These are phyloP conservation scores for Pelosia muscerda DNA, from an alignment of 2,888 invertebrate genomes.

Conservation along the genomic window DNA sequence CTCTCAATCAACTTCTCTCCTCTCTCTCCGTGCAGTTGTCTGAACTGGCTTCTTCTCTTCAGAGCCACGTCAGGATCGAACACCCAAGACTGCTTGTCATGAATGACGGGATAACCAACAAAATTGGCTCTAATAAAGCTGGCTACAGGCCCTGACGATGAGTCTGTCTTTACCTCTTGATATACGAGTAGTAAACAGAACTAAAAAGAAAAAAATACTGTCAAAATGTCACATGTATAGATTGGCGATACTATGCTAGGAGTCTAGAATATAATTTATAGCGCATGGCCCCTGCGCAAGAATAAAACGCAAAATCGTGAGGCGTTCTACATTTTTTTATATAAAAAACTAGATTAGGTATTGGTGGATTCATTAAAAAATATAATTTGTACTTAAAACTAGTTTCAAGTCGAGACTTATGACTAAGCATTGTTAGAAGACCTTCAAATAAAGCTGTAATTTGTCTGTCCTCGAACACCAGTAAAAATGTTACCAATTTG, in stretches of 20 bases:
- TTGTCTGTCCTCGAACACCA: too few species aligned
- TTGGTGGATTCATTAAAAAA: too few species aligned
- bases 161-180: constrained; percentile 53
- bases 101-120: constrained; percentile 88
- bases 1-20: constrained; percentile 89
- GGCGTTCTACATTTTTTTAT: too few species aligned
- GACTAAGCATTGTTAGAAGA: neutral
- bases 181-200: constrained; percentile 60
- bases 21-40: constrained; percentile 87
- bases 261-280: too few species aligned
- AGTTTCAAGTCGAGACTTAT: too few species aligned
- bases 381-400: too few species aligned
- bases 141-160: constrained; percentile 65
- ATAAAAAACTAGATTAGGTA: too few species aligned
- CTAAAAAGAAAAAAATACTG: constrained; percentile 59
- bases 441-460: too few species aligned
- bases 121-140: constrained; percentile 83
- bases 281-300: too few species aligned
- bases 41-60: constrained; percentile 87
- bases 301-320: too few species aligned
- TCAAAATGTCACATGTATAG: neutral
- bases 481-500: too few species aligned
- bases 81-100: constrained; percentile 86
- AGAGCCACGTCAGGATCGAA: constrained; percentile 89
- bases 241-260: too few species aligned